These are phyloP conservation scores for Drosophila leontia DNA, from an alignment of 1,140 invertebrate genomes.

Conservation along the genomic window DNA sequence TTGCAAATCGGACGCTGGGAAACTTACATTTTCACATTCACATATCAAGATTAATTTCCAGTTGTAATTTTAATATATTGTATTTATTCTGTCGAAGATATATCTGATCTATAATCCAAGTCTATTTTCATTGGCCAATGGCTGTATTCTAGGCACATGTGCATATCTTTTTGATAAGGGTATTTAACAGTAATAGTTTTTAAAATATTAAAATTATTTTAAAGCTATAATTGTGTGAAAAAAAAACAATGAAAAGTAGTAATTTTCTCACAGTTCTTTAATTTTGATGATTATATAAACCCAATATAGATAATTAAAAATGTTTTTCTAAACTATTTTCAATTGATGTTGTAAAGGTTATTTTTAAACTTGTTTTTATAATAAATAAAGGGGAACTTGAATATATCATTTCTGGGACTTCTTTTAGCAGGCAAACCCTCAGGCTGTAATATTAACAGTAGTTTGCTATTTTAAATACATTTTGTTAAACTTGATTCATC, in stretches of 20 bases:
- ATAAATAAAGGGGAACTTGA: not conserved
- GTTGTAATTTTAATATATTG: too few species aligned
- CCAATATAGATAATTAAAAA: not conserved
- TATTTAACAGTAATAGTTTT: not conserved
- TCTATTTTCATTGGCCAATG: too few species aligned
- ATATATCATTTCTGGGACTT: too few species aligned
- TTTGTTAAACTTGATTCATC: not conserved
- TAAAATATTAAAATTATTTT: not conserved
- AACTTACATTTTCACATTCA: too few species aligned
- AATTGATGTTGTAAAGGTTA: not conserved
- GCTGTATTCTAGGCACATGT: not conserved
- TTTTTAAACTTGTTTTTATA: not conserved
- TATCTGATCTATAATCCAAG: too few species aligned
- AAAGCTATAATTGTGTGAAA: not conserved
- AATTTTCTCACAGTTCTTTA: too few species aligned
- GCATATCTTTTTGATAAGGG: not conserved
- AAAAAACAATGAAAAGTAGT: not conserved
- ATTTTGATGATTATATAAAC: too few species aligned
- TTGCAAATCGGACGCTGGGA: slow-evolving; percentile 9
- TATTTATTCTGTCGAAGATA: too few species aligned
- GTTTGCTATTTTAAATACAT: not conserved
- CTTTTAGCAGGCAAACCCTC: not conserved
- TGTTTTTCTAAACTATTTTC: not conserved
- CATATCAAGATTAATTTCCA: too few species aligned
- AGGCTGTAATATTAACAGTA: not conserved